A percentile compares a stretch with the other conserved stretches of the same genome.
These are phyloP conservation scores for Psittacula cyanocephala DNA, from an alignment of 2,113 vertebrate species.

Conservation along the genomic window DNA sequence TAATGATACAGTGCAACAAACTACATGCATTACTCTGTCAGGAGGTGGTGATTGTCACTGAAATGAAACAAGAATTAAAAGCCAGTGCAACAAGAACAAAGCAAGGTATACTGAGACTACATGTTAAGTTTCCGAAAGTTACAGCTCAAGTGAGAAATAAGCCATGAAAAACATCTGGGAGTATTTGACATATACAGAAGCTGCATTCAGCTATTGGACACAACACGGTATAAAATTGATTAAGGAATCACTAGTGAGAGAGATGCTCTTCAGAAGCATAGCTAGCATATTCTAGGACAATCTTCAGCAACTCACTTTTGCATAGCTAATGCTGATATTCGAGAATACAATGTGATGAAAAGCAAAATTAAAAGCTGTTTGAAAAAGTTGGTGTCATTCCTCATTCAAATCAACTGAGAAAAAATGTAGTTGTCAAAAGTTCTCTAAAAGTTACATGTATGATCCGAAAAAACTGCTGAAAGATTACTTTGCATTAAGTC, in stretches of 20 bases:
- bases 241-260: neutral
- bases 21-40: neutral
- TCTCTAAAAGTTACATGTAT: neutral
- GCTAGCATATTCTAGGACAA: neutral
- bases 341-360: neutral
- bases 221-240: neutral
- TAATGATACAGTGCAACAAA: neutral
- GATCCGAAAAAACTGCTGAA: neutral
- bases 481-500: neutral
- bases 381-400: neutral
- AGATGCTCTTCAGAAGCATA: neutral
- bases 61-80: neutral
- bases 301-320: neutral
- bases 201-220: neutral
- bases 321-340: neutral
- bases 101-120: neutral
- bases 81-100: neutral
- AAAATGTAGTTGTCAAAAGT: neutral
- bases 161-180: neutral
- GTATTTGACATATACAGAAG: neutral
- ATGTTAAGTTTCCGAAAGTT: neutral
- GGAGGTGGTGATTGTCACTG: neutral
- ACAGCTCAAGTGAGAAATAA: neutral
- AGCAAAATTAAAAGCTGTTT: neutral
- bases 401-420: neutral